phyloP scores from a whole-genome alignment of 1,140 invertebrate species.

The Tetragonula clypearis region DNA sequence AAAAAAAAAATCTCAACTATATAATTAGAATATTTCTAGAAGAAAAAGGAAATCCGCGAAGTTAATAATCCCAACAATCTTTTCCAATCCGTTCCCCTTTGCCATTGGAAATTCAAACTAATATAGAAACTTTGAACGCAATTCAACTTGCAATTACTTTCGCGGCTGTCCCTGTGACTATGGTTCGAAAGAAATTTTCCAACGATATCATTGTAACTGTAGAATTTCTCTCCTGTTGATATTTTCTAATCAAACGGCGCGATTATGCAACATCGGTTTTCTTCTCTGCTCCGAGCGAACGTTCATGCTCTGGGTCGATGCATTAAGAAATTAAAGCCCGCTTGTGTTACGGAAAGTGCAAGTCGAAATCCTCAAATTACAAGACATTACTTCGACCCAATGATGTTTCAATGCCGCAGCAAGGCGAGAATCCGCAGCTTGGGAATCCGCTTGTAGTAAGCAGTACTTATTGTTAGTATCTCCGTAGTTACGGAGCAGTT shows the following conservation, averaged over 20 bases:
- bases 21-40: background rate
- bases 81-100: background rate
- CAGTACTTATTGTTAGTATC: constrained; percentile 30
- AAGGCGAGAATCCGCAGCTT: constrained; percentile 31
- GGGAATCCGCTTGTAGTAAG: constrained; percentile 49
- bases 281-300: background rate
- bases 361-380: constrained; percentile 37
- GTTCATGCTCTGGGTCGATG: background rate
- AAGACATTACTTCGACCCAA: constrained; percentile 39
- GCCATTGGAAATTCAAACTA: background rate
- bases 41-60: background rate
- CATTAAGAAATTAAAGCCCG: constrained; percentile 23
- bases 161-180: background rate
- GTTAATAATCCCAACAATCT: background rate
- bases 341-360: background rate
- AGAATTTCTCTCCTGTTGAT: background rate
- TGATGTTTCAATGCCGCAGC: constrained; percentile 43
- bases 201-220: background rate
- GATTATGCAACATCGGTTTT: background rate
- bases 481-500: constrained; percentile 33
- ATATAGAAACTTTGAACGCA: constrained; percentile 15
- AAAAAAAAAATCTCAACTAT: background rate
- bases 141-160: constrained; percentile 16
- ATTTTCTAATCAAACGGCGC: background rate
- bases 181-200: background rate